A percentile compares a stretch with the other conserved stretches of the same genome.
Evolutionary conservation across 1,140 invertebrate genomes (phyloP).

Genomic region (Teleogryllus occipitalis): DNA sequence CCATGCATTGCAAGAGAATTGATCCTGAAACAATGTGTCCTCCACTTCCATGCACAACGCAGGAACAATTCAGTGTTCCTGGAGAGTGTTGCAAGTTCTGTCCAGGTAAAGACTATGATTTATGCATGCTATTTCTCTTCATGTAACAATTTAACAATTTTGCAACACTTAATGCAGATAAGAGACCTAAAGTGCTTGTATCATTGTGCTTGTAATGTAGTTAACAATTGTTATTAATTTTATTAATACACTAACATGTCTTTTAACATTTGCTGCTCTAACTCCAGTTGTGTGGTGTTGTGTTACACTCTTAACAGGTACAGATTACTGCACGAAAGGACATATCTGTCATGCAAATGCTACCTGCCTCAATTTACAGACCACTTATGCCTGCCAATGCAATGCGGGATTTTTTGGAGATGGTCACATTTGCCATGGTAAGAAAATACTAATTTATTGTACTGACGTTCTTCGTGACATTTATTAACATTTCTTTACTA

Average conservation of each 20-base stretch:
- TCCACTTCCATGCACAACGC: conserved; percentile 63
- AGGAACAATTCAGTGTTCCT: conserved; percentile 67
- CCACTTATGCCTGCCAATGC: conserved; percentile 76
- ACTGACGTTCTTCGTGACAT: conserved; percentile 15
- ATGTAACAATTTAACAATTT: background rate
- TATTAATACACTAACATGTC: background rate
- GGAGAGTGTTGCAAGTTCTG: conserved; percentile 88
- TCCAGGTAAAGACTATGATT: conserved; percentile 50
- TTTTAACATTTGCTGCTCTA: background rate
- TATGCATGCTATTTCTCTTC: background rate
- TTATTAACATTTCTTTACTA: conserved; percentile 14
- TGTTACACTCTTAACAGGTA: conserved; percentile 45
- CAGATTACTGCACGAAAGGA: conserved; percentile 80
- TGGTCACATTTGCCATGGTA: conserved; percentile 68
- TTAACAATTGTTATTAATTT: too few species aligned
- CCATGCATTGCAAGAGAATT: conserved; percentile 65
- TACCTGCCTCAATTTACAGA: conserved; percentile 74
- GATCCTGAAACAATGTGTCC: conserved; percentile 70
- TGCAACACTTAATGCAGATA: background rate
- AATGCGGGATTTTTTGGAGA: conserved; percentile 72
- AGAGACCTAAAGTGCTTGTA: too few species aligned
- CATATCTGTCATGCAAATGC: conserved; percentile 75
- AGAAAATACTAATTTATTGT: conserved; percentile 21
- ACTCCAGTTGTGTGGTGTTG: background rate
- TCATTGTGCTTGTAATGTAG: too few species aligned